phyloP scores from a whole-genome alignment of 2,888 invertebrate genomes.

The Clunio marinus region DNA sequence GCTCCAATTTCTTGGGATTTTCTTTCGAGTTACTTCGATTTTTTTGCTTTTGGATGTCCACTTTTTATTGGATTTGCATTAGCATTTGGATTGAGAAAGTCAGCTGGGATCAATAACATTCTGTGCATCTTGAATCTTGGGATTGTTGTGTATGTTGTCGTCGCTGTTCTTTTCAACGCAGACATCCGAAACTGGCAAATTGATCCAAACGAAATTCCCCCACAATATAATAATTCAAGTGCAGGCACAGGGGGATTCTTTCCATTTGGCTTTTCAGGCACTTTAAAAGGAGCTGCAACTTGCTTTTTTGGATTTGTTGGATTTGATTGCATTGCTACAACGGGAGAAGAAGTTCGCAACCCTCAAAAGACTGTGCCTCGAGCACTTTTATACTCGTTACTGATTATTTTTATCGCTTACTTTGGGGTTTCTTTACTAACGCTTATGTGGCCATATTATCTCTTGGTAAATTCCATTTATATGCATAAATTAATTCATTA shows the following conservation, averaged over 20 bases:
- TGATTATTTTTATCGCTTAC: conserved; percentile 83
- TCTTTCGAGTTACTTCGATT: conserved; percentile 67
- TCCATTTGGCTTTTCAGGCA: conserved; percentile 79
- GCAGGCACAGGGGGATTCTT: conserved; percentile 81
- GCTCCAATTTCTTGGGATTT: conserved; percentile 59
- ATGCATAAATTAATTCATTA: not conserved
- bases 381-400: conserved; percentile 76
- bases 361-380: conserved; percentile 87
- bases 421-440: conserved; percentile 87
- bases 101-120: conserved; percentile 70
- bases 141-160: conserved; percentile 69
- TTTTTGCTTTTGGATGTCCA: conserved; percentile 66
- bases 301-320: conserved; percentile 94
- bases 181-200: conserved; percentile 57
- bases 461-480: conserved; percentile 42
- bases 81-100: conserved; percentile 75
- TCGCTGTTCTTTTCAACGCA: conserved; percentile 65
- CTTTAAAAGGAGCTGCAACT: conserved; percentile 73
- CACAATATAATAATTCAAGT: conserved; percentile 44
- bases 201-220: conserved; percentile 49
- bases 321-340: conserved; percentile 86
- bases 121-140: conserved; percentile 68
- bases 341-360: conserved; percentile 86
- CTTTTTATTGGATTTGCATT: conserved; percentile 63
- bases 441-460: conserved; percentile 77